Evolutionary conservation across 2,888 invertebrate species (phyloP).

Genomic region (Anarsia innoxiella): DNA sequence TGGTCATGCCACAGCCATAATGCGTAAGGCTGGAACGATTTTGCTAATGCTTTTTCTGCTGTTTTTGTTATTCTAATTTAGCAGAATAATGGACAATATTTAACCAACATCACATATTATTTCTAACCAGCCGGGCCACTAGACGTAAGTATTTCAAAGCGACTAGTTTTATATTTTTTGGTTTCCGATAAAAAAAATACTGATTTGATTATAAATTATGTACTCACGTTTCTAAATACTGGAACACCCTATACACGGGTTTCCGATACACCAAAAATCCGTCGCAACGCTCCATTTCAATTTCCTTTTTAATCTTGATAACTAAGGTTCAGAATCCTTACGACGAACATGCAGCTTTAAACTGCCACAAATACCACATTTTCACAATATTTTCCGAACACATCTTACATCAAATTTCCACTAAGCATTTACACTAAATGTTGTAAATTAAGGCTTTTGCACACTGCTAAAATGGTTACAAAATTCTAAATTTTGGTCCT

Average conservation of each 20-base stretch:
- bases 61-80: too few species aligned
- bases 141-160: too few species aligned
- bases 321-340: conserved; percentile 31
- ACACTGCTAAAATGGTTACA: conserved; percentile 50
- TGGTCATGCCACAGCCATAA: too few species aligned
- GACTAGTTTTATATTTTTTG: too few species aligned
- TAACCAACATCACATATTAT: too few species aligned
- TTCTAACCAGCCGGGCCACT: too few species aligned
- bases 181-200: too few species aligned
- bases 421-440: conserved; percentile 26
- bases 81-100: too few species aligned
- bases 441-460: conserved; percentile 60
- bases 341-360: conserved; percentile 21
- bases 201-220: too few species aligned
- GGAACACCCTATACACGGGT: conserved; percentile 87
- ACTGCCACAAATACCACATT: conserved; percentile 1
- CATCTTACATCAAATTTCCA: too few species aligned
- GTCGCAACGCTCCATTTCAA: conserved; percentile 83
- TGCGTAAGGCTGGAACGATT: too few species aligned
- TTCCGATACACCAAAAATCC: conserved; percentile 86
- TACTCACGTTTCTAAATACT: conserved; percentile 89
- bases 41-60: too few species aligned
- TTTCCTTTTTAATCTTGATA: background rate
- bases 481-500: conserved; percentile 64
- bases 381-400: background rate